Evolutionary conservation across 2,888 invertebrate species (phyloP).

Genomic region (Amblyjoppa fuscipennis): DNA sequence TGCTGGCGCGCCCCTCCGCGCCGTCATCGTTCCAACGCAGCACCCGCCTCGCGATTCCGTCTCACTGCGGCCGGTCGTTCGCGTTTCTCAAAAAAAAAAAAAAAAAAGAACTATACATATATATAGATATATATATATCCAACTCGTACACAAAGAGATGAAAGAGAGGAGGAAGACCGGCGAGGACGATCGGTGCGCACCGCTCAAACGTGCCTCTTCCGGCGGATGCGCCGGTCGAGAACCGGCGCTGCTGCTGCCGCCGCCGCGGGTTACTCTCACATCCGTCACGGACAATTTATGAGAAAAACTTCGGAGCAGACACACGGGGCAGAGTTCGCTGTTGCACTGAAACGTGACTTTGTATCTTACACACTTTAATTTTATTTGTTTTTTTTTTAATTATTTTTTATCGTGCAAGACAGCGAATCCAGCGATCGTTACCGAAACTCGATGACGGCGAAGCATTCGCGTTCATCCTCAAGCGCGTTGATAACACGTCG

Average conservation of each 20-base stretch:
- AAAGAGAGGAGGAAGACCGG: conserved; percentile 5
- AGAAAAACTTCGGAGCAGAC: conserved; percentile 29
- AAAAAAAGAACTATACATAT: neutral
- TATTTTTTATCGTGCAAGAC: neutral
- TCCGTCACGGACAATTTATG: conserved; percentile 67
- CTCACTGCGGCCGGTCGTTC: neutral
- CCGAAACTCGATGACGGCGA: neutral
- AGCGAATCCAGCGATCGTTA: too few species aligned
- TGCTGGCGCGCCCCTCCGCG: neutral
- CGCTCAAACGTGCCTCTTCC: conserved; percentile 61
- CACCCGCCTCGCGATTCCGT: neutral
- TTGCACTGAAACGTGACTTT: neutral
- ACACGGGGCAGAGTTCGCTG: neutral
- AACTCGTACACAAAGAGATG: conserved; percentile 1
- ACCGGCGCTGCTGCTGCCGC: conserved; percentile 30
- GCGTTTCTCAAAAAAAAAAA: neutral
- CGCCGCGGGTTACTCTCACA: conserved; percentile 37
- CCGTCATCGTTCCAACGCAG: conserved; percentile 3
- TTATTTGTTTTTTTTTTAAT: too few species aligned
- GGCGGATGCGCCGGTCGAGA: conserved; percentile 61
- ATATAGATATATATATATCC: neutral
- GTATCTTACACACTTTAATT: neutral
- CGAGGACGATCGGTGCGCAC: conserved; percentile 40
- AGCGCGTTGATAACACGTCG: neutral
- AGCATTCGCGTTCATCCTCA: neutral